Percentiles rank a stretch among this genome's conserved stretches.
Evolutionary conservation across 2,113 vertebrate genomes (phyloP).

Genomic region (Gadus chalcogrammus): DNA sequence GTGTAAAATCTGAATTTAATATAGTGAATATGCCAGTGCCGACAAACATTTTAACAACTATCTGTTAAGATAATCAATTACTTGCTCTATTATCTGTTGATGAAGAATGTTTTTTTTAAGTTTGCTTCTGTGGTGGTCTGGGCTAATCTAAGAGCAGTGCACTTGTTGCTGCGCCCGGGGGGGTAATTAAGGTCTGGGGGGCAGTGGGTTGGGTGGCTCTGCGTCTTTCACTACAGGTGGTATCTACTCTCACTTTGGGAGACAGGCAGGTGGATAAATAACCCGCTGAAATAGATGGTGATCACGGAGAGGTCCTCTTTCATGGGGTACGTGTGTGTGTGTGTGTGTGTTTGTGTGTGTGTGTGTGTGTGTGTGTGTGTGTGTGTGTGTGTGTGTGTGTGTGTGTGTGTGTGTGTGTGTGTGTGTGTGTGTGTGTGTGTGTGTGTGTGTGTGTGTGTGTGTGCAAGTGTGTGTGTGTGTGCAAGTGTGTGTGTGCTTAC

Average conservation of each 20-base stretch:
- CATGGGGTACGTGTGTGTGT: slow-evolving; percentile 28
- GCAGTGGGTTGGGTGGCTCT: background rate
- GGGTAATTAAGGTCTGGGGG: too few species aligned
- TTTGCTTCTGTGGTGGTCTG: too few species aligned
- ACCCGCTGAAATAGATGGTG: slow-evolving; percentile 37
- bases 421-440: slow-evolving; percentile 12
- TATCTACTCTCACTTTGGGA: slow-evolving; percentile 19
- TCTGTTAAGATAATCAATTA: too few species aligned
- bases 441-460: slow-evolving; percentile 8
- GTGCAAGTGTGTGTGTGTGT: background rate
- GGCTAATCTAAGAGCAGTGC: too few species aligned
- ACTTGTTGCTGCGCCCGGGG: too few species aligned
- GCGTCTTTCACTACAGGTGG: background rate
- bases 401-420: background rate
- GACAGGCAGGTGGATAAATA: slow-evolving; percentile 32
- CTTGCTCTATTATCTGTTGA: too few species aligned
- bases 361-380: slow-evolving; percentile 10
- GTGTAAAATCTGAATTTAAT: too few species aligned
- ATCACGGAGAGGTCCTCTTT: slow-evolving; percentile 44
- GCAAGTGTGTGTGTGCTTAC: slow-evolving; percentile 7
- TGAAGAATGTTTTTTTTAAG: too few species aligned
- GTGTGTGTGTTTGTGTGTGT: slow-evolving; percentile 10
- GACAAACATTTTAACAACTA: too few species aligned
- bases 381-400: background rate
- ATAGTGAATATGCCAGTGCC: too few species aligned